A percentile compares a stretch with the other conserved stretches of the same genome.
Conservation (phyloP, 2,797 vertebrate species). For the Fratercula arctica region DNA sequence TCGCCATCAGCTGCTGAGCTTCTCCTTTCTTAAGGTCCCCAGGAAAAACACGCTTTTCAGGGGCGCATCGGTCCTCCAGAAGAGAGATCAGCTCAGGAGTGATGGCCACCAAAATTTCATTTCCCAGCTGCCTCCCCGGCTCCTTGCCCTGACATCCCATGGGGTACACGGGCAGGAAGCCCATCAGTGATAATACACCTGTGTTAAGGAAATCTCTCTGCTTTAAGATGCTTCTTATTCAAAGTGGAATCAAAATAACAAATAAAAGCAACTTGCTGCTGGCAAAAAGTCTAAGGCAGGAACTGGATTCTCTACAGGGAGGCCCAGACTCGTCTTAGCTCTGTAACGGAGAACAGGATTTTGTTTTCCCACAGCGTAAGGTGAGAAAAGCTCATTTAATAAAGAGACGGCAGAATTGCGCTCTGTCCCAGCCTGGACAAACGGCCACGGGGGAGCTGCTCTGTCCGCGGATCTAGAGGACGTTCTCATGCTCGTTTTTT, state of each 20-base stretch:
- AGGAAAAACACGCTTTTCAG: not conserved
- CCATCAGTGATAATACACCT: not conserved
- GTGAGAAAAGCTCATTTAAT: not conserved
- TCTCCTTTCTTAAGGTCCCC: not conserved
- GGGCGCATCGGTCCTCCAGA: not conserved
- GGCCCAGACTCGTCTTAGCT: not conserved
- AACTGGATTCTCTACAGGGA: not conserved
- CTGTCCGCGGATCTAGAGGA: not conserved
- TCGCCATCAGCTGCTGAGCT: not conserved
- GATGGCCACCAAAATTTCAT: not conserved
- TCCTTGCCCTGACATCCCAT: not conserved
- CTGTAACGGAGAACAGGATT: not conserved
- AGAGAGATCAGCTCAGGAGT: not conserved
- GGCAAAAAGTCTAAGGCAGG: not conserved
- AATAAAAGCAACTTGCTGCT: not conserved
- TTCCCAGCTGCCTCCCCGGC: not conserved
- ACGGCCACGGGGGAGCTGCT: not conserved
- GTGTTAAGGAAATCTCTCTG: not conserved
- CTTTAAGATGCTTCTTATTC: not conserved
- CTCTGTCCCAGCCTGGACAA: not conserved
- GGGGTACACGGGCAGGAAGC: not conserved
- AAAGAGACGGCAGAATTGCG: not conserved
- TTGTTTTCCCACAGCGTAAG: not conserved
- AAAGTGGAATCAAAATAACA: not conserved
- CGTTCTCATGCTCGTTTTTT: not conserved